Conservation (phyloP, 2,797 vertebrate genomes). For the Chelon auratus region DNA sequence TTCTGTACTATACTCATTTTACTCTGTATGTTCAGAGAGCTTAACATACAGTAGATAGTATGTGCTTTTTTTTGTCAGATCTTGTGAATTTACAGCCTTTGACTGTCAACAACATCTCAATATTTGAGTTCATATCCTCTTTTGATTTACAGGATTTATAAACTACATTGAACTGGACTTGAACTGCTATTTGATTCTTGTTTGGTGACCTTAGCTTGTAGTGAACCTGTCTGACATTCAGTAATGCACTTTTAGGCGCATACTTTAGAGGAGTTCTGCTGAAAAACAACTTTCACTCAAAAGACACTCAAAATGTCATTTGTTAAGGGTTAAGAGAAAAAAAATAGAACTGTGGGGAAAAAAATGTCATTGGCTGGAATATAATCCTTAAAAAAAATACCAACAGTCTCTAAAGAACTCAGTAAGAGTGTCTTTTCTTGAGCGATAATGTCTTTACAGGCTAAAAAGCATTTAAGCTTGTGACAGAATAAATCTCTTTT, state of each 20-base stretch:
- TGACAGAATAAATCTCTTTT: constrained; percentile 14
- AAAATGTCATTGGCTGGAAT: constrained; percentile 6
- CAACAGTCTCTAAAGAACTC: not conserved
- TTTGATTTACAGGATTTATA: not conserved
- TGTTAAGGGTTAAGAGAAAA: no score
- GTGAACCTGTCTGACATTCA: constrained; percentile 2
- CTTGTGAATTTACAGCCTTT: constrained; percentile 1
- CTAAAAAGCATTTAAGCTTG: no score
- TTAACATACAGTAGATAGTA: constrained; percentile 2
- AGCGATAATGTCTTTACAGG: not conserved
- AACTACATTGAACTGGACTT: constrained; percentile 13
- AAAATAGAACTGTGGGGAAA: not conserved
- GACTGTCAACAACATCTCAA: constrained; percentile 26
- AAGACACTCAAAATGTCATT: no score
- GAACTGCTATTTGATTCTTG: constrained; percentile 25
- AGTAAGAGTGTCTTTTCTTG: not conserved
- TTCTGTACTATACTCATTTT: constrained; percentile 2
- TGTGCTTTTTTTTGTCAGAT: constrained; percentile 17
- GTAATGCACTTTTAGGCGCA: constrained; percentile 10
- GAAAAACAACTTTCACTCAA: not conserved
- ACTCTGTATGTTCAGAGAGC: constrained; percentile 1
- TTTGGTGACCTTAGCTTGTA: not conserved
- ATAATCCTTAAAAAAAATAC: constrained; percentile 4
- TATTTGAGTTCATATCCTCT: not conserved
- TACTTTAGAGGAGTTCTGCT: constrained; percentile 37